Evolutionary conservation across 2,113 vertebrate species (phyloP), one percentile per base, ranked within the genome.

Genomic region (Austrofundulus limnaeus): DNA sequence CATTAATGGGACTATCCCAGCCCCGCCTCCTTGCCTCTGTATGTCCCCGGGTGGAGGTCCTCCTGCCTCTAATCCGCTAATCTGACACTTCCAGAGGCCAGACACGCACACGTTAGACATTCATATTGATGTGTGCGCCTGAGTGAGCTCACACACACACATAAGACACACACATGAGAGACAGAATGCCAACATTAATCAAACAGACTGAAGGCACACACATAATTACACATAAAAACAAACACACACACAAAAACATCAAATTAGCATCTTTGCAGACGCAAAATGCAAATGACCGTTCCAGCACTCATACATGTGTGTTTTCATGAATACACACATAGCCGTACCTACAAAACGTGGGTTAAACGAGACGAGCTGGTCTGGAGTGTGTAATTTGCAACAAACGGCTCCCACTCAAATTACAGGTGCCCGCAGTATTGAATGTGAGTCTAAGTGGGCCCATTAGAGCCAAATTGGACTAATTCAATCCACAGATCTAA

Each of bases 401-500:
- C 73, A 79, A 85, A 80, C 68, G 70, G 59, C 76, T 77, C 52
- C 49, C 64, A 61, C 70, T 75, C 51, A 77, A 81, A 87, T 88
- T 82, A 80, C 80, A 86, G 75, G 80, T 84, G 84, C 69, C 81
- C 59, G 61, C 57, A 39, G 80, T 51, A 81, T 70, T 61, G 73
- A 80, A 80, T 72, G 71, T 38, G 61, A 73, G 70, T 61, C 59
- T 79, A 80, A 81, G 78, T 82, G 80, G 73, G 38, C 70, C 73
- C 71, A 84, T 90, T 89, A 88, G 34, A 52, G 68, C 61, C 70
- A 75, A 87, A 89, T 80, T 80, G 55, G 66, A 54, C 85, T 86
- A 86, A 89, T 89, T 85, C 46, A 85, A 85, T 86, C 67, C 66
- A 60, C 66, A 78, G 68, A 78, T 87, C 81, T 83, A 71, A 86